Evolutionary conservation across 2,113 vertebrate genomes (phyloP), one percentile per base, ranked within the genome.

Genomic region (Percopsis transmontana): DNA sequence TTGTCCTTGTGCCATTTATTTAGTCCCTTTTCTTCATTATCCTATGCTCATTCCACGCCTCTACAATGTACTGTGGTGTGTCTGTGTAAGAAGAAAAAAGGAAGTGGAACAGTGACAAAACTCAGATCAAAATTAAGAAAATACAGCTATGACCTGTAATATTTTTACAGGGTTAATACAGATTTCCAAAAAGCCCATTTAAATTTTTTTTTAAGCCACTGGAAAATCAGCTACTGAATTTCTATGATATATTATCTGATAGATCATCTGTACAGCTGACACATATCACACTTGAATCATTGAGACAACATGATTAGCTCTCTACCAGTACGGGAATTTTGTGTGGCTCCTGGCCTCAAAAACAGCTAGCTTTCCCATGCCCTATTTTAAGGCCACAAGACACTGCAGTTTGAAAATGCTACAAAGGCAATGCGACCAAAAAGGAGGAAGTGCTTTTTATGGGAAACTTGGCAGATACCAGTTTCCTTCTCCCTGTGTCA

Each of bases 401-500:
- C 1, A 0, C 3, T 3, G 20, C 20, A 11, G 48, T 80, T 48
- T 81, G 47, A 81, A 74, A 60, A 41, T 41, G 48, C 68, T 42
- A 42, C 61, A 41, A 63, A 61, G 45, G 72, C 70, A 66, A 55
- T 66, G 61, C 74, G 44, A 70, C 55, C 20, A 52, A 19, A 76
- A 72, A 74, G 63, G 76, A 88, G 88, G 91, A 92, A 90, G 88
- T 87, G 62, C 56, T 66, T 21, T 74, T 86, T 72, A 90, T 79
- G 45, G 87, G 82, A 91, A 91, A 84, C 80, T 41, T 41, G 33
- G 40, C 70, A 38, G 59, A 5, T 61, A 58, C 80, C 80, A 76
- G 81, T 91, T 92, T 90, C 85, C 82, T 77, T 86, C 80, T 80
- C 52, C 55, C 72, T 39, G 20, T 14, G 54, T 39, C 14, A 48